phyloP scores from a whole-genome alignment of 2,113 vertebrate genomes.

The Polypterus senegalus region DNA sequence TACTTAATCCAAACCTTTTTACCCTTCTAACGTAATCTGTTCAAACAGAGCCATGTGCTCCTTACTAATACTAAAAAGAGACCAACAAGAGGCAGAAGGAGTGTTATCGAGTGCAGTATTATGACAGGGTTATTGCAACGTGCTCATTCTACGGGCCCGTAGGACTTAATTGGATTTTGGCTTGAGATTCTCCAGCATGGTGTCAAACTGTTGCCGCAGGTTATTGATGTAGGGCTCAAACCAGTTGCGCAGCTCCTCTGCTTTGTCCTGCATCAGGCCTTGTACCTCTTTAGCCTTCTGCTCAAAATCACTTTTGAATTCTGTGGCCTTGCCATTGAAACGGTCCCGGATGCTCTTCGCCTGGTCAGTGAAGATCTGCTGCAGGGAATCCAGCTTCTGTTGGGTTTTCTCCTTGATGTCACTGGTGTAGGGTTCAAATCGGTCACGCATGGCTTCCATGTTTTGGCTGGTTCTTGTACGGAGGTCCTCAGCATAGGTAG shows the following conservation, averaged over 20 bases:
- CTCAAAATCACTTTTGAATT: conserved; percentile 43
- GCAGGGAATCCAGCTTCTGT: conserved; percentile 39
- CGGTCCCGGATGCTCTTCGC: conserved; percentile 34
- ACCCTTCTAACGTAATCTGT: no score
- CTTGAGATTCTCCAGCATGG: conserved; percentile 42
- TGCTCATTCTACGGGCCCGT: conserved; percentile 11
- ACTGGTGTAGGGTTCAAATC: conserved; percentile 38
- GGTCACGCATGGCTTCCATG: conserved; percentile 27
- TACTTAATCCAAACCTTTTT: no score
- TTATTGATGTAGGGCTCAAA: conserved; percentile 39
- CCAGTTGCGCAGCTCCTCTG: conserved; percentile 41
- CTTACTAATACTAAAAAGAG: background rate
- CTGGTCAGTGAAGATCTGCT: conserved; percentile 38
- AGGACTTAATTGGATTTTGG: conserved; percentile 26
- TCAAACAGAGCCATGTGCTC: background rate
- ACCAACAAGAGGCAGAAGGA: no score
- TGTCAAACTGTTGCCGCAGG: conserved; percentile 45
- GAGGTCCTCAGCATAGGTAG: conserved; percentile 45
- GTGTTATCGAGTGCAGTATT: background rate
- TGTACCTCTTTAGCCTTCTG: conserved; percentile 38
- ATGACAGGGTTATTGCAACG: background rate
- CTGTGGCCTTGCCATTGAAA: conserved; percentile 38
- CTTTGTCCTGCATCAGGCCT: conserved; percentile 37
- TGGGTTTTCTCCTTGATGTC: conserved; percentile 28
- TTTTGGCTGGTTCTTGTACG: conserved; percentile 45